Evolutionary conservation across 2,797 vertebrate species (phyloP).

Genomic region (Anas bernieri): DNA sequence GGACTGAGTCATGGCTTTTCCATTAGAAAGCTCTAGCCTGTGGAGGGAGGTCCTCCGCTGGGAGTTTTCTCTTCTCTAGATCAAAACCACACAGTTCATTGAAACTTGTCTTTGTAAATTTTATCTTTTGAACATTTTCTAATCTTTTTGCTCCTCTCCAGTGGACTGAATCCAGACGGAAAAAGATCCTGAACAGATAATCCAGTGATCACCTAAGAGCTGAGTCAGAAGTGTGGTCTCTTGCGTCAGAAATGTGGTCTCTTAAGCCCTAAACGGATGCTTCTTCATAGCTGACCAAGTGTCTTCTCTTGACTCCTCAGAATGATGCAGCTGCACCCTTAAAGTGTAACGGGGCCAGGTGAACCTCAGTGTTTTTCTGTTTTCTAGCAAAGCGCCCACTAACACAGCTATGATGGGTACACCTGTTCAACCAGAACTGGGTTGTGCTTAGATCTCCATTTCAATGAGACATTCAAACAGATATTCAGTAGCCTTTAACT

Average conservation of each 20-base stretch:
- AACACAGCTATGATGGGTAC: not conserved
- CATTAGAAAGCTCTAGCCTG: not conserved
- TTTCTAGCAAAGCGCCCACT: not conserved
- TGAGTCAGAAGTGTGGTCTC: not conserved
- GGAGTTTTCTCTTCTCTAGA: not conserved
- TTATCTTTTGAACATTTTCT: not conserved
- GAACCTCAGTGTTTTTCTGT: not conserved
- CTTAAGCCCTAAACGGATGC: not conserved
- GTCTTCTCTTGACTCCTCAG: not conserved
- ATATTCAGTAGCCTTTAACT: not conserved
- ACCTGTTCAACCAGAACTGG: not conserved
- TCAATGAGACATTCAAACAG: not conserved
- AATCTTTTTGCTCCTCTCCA: rapidly evolving
- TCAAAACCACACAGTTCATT: not conserved
- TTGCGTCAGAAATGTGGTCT: not conserved
- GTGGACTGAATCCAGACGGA: not conserved
- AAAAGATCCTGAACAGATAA: not conserved
- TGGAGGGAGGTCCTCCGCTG: not conserved
- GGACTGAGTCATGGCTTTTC: not conserved
- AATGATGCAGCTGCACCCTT: not conserved
- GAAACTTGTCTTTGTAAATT: not conserved
- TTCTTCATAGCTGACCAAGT: not conserved
- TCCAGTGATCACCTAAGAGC: not conserved
- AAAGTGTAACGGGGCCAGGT: not conserved
- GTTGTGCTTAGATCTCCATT: not conserved